phyloP scores from a whole-genome alignment of 2,113 vertebrate species.

The Corythoichthys intestinalis region DNA sequence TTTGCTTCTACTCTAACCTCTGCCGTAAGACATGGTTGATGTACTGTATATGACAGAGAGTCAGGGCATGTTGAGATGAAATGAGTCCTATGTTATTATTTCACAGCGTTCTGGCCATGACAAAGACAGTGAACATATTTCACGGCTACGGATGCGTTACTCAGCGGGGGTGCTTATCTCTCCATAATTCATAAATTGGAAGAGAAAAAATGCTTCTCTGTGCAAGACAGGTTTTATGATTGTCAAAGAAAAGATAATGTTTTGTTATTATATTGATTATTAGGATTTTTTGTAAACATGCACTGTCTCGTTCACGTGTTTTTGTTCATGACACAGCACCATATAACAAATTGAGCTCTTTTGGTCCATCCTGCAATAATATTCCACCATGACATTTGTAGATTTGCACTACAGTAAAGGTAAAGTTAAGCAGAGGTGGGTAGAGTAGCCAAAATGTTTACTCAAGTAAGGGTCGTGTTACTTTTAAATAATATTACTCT shows the following conservation, averaged over 20 bases:
- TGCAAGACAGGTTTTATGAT: conserved; percentile 44
- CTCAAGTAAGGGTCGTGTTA: too few relatives aligned
- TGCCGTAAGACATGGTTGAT: conserved; percentile 85
- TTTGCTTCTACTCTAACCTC: conserved; percentile 75
- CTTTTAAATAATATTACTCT: too few relatives aligned
- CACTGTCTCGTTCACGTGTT: background rate
- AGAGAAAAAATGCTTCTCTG: conserved; percentile 51
- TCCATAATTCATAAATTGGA: conserved; percentile 75
- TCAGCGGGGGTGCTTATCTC: conserved; percentile 74
- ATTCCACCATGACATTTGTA: too few relatives aligned
- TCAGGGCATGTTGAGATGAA: conserved; percentile 79
- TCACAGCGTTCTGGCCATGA: conserved; percentile 71
- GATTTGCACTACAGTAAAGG: too few relatives aligned
- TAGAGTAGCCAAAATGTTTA: too few relatives aligned
- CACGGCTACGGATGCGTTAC: conserved; percentile 76
- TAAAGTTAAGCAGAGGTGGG: too few relatives aligned
- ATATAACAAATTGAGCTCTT: background rate
- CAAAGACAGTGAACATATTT: conserved; percentile 79
- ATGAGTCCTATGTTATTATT: conserved; percentile 90
- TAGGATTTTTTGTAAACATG: background rate
- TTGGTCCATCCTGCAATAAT: too few relatives aligned
- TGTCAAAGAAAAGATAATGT: conserved; percentile 46
- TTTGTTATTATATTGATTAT: conserved; percentile 8
- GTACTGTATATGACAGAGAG: conserved; percentile 79
- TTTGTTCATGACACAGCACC: background rate